Base-by-base conservation (phyloP, 2,797 vertebrate species). In the Falco concolor region DNA sequence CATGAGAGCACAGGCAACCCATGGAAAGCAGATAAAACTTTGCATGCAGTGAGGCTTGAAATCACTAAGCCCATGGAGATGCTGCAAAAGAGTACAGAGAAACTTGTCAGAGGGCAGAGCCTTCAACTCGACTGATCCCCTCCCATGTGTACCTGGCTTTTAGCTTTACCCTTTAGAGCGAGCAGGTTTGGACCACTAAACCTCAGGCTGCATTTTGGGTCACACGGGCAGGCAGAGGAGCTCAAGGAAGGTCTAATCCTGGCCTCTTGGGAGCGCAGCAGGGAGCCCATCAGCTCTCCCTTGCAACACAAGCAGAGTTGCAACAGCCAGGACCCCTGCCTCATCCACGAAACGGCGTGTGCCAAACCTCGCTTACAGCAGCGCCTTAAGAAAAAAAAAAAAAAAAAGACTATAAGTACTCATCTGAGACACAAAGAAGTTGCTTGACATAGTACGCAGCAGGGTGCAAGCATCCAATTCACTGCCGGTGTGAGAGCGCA, bases 401-500 rank as follows among this genome's bases (percentile, higher is more conserved):
- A 44, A 44, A 44, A 44, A 61, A 34, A 40, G 32, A 7, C 61
- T 24, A 0, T 2, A 19, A 30, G 40, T 15, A 1, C 60, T 20
- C 60, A 45, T 67, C 19, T 22, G 1, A 2, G 34, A 9, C 1
- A 1, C 57, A 70, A 24, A 73, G 34, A 28, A 2, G 22, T 11
- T 16, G 10, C 15, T 44, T 12, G 40, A n/a, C 40, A 36, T 9
- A 1, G 18, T 1, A 2, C 20, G 2, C 21, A 7, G 40, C 9
- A 5, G 47, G 22, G 23, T 4, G 1, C 44, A 2, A 65, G 8
- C 30, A 1, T 9, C 36, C 4, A 4, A 2, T 12, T 32, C 5
- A 0, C 24, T 3, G 22, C 38, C 2, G 2, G 70, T 4, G 28
- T 3, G 10, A 23, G 20, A 50, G 36, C 0, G 0, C 61, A 3